These are phyloP conservation scores for Hymenopus coronatus DNA, from an alignment of 2,888 invertebrate species.

Conservation along the genomic window DNA sequence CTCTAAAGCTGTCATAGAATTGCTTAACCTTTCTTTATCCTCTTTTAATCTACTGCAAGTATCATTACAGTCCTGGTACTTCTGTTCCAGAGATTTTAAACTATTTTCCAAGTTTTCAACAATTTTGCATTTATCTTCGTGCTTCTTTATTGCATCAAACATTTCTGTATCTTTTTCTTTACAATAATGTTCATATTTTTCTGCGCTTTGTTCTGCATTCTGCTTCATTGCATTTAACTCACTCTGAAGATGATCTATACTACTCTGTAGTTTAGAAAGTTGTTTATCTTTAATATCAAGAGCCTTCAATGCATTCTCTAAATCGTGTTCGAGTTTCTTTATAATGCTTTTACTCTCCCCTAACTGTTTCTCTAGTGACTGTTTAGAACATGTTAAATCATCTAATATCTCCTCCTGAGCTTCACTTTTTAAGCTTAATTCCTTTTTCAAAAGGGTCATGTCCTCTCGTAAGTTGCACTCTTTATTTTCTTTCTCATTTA, in stretches of 20 bases:
- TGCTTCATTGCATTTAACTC: neutral
- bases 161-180: conserved; percentile 28
- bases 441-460: neutral
- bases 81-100: conserved; percentile 25
- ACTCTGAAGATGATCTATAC: neutral
- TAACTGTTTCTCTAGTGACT: conserved; percentile 40
- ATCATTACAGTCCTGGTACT: conserved; percentile 35
- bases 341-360: conserved; percentile 1
- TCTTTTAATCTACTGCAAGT: conserved; percentile 41
- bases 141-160: conserved; percentile 33
- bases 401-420: conserved; percentile 43
- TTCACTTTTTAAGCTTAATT: neutral
- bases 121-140: conserved; percentile 36
- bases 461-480: neutral
- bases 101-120: neutral
- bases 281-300: conserved; percentile 2
- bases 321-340: conserved; percentile 5
- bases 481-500: neutral
- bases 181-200: neutral
- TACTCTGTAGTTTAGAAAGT: neutral
- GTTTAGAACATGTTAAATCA: conserved; percentile 45
- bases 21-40: conserved; percentile 42
- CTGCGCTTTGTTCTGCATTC: neutral
- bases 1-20: conserved; percentile 24
- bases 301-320: neutral